A percentile compares a stretch with the other conserved stretches of the same genome.
Evolutionary conservation across 2,888 invertebrate species (phyloP).

Genomic region (Dioctria linearis): DNA sequence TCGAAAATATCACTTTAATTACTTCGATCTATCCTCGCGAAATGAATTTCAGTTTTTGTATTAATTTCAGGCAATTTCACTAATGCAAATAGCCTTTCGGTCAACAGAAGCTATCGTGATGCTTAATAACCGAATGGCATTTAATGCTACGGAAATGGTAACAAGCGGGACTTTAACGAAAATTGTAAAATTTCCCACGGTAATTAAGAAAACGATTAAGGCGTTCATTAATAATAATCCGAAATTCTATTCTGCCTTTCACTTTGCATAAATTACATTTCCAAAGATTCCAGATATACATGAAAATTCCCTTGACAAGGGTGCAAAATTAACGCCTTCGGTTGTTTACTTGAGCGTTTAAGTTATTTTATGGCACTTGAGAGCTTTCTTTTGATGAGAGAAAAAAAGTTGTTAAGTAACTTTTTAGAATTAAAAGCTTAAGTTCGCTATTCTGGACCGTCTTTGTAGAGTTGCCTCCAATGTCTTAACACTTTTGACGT

Average conservation of each 20-base stretch:
- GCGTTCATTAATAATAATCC: conserved; percentile 55
- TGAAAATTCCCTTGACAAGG: conserved; percentile 56
- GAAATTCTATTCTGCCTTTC: conserved; percentile 52
- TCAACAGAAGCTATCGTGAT: conserved; percentile 21
- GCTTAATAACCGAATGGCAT: conserved; percentile 4
- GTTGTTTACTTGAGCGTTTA: conserved; percentile 56
- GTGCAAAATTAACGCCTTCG: conserved; percentile 56
- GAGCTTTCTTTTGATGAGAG: conserved; percentile 33
- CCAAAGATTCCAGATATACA: conserved; percentile 47
- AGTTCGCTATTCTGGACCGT: conserved; percentile 31
- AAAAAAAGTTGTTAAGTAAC: conserved; percentile 55
- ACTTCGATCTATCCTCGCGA: conserved; percentile 9
- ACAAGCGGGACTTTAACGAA: not conserved
- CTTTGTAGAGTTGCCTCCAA: not conserved
- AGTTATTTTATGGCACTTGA: conserved; percentile 54
- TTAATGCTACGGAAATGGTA: not conserved
- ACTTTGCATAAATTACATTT: conserved; percentile 54
- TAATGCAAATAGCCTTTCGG: conserved; percentile 12
- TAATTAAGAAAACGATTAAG: conserved; percentile 55
- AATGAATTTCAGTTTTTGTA: conserved; percentile 38
- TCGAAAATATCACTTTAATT: not conserved
- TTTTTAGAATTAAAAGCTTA: conserved; percentile 55
- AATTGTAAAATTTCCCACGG: conserved; percentile 53
- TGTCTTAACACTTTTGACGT: conserved; percentile 26
- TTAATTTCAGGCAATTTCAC: conserved; percentile 33